Percentiles rank a stretch among this genome's conserved stretches.
Conservation (phyloP, 2,113 vertebrate genomes). For the Lethenteron camtschaticum region DNA sequence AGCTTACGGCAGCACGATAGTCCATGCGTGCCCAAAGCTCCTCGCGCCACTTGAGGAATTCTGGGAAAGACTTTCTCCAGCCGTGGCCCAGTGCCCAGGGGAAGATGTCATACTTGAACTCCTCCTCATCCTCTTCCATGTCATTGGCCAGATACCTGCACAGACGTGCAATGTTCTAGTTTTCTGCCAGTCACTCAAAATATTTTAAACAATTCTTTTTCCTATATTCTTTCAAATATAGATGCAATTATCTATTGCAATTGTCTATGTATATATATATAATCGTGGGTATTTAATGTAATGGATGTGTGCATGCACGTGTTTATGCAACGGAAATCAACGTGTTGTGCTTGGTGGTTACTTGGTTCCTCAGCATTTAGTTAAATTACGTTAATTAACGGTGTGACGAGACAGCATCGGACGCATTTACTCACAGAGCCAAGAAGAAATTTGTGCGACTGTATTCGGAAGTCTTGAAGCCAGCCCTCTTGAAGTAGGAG, state of each 20-base stretch:
- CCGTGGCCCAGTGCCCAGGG: conserved; percentile 75
- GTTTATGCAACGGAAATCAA: not conserved
- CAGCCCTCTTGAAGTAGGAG: conserved; percentile 89
- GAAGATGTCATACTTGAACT: conserved; percentile 78
- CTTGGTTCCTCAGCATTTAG: not conserved
- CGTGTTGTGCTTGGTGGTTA: not conserved
- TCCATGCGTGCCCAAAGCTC: conserved; percentile 61
- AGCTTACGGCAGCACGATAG: conserved; percentile 74
- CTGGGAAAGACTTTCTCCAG: conserved; percentile 56
- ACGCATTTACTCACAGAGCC: conserved; percentile 53
- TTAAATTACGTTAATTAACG: not conserved
- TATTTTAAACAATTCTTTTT: not conserved
- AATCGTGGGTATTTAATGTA: rapidly evolving
- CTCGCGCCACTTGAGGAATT: conserved; percentile 60
- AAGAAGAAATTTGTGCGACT: conserved; percentile 77
- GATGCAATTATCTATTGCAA: not conserved
- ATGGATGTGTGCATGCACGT: not conserved
- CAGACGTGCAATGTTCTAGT: not conserved
- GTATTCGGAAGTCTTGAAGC: conserved; percentile 46
- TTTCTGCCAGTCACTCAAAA: no score
- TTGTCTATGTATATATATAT: not conserved
- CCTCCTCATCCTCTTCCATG: conserved; percentile 88
- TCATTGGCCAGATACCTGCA: conserved; percentile 77
- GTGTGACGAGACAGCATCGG: no score
- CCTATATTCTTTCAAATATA: not conserved